phyloP scores from a whole-genome alignment of 2,888 invertebrate species.

The Myathropa florea region DNA sequence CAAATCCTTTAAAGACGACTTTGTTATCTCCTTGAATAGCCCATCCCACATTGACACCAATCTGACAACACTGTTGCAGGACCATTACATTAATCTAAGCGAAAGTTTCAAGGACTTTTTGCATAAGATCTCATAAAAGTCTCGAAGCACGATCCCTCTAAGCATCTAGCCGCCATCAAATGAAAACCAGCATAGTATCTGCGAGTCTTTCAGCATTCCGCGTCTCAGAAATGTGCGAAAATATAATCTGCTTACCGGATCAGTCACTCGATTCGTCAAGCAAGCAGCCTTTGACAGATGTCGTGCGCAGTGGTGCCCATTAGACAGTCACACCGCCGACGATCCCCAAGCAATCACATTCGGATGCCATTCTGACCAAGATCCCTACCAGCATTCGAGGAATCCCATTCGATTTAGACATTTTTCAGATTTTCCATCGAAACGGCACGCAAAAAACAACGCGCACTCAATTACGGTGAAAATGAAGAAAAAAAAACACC shows the following conservation, averaged over 20 bases:
- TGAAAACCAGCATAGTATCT: background rate
- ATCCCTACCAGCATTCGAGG: background rate
- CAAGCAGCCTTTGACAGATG: background rate
- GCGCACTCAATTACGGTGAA: conserved; percentile 52
- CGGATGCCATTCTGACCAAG: background rate
- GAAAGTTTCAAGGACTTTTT: too few relatives aligned
- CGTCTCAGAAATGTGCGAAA: background rate
- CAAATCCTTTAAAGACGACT: too few relatives aligned
- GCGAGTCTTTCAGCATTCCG: background rate
- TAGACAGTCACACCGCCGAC: background rate
- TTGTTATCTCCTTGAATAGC: too few relatives aligned
- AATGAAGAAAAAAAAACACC: conserved; percentile 7
- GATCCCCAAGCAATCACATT: too few relatives aligned
- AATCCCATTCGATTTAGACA: conserved; percentile 60
- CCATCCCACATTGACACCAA: too few relatives aligned
- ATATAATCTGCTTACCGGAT: background rate
- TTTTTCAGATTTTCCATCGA: conserved; percentile 56
- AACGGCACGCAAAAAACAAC: background rate
- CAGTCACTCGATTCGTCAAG: background rate
- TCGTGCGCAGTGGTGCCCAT: background rate
- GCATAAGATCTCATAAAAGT: too few relatives aligned
- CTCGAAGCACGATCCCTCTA: too few relatives aligned
- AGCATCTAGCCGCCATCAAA: background rate
- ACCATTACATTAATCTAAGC: too few relatives aligned
- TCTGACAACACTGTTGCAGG: too few relatives aligned